phyloP scores from a whole-genome alignment of 2,113 vertebrate species.

The Aldabrachelys gigantea region DNA sequence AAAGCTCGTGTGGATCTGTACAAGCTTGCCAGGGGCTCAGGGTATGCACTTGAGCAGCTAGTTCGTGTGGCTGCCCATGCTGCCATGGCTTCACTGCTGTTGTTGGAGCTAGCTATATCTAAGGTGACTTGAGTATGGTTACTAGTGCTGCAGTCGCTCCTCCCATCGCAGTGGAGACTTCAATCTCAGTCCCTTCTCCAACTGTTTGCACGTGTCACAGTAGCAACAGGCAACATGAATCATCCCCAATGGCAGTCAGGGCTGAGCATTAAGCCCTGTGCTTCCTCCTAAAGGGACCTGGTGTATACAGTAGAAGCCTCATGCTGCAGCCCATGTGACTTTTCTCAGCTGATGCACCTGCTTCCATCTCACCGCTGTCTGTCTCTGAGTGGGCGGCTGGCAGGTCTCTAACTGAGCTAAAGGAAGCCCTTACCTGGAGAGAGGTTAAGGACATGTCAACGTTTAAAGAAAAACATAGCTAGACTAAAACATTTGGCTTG shows the following conservation, averaged over 20 bases:
- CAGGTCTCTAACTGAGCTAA: background rate
- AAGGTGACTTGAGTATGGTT: background rate
- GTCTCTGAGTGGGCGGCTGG: background rate
- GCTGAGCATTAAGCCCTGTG: fast-evolving
- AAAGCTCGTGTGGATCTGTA: too few relatives aligned
- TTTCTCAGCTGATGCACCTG: background rate
- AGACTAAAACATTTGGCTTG: constrained; percentile 13
- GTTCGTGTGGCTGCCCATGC: too few relatives aligned
- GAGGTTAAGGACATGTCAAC: background rate
- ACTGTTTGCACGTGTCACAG: fast-evolving
- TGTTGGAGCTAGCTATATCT: background rate
- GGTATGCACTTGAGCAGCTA: background rate
- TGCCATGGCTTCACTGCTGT: too few relatives aligned
- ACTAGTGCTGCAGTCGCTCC: background rate
- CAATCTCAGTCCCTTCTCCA: background rate
- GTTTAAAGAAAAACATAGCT: background rate
- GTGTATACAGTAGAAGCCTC: fast-evolving
- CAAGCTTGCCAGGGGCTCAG: background rate
- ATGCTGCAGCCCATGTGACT: background rate
- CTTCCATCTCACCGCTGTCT: fast-evolving
- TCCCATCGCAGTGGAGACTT: background rate
- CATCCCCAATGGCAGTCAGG: background rate
- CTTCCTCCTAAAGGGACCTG: background rate
- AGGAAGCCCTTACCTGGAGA: background rate
- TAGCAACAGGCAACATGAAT: fast-evolving